These are phyloP conservation scores for Tonatia bakeri DNA, from an alignment of 2,113 vertebrate genomes.

Conservation along the genomic window DNA sequence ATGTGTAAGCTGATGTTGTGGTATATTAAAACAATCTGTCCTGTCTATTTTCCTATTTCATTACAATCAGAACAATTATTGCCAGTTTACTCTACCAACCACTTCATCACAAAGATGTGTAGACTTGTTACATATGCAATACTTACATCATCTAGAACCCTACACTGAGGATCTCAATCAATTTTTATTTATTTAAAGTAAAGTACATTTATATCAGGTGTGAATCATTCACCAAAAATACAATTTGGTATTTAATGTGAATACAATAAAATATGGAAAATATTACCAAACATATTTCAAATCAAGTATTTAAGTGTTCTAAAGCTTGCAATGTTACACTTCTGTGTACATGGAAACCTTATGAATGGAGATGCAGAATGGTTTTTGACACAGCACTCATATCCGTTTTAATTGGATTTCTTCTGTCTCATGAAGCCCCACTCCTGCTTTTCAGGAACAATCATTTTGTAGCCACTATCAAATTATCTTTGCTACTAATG, in stretches of 20 bases:
- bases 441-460: neutral
- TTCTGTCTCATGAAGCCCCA: neutral
- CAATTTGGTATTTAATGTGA: neutral
- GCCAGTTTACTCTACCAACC: neutral
- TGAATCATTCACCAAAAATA: neutral
- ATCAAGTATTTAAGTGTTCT: neutral
- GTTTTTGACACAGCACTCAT: neutral
- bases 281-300: neutral
- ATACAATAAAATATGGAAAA: neutral
- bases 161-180: neutral
- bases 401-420: neutral
- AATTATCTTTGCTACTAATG: neutral
- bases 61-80: neutral
- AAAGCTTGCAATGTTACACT: neutral
- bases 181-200: neutral
- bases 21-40: neutral
- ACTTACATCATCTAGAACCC: neutral
- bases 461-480: neutral
- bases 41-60: neutral
- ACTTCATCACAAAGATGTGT: neutral
- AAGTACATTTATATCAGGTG: neutral
- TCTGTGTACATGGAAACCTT: neutral
- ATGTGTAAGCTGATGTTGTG: neutral
- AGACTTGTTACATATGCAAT: neutral
- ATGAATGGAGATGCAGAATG: neutral